Conservation (phyloP, 2,797 vertebrate genomes). For the Orestias chungarensis region DNA sequence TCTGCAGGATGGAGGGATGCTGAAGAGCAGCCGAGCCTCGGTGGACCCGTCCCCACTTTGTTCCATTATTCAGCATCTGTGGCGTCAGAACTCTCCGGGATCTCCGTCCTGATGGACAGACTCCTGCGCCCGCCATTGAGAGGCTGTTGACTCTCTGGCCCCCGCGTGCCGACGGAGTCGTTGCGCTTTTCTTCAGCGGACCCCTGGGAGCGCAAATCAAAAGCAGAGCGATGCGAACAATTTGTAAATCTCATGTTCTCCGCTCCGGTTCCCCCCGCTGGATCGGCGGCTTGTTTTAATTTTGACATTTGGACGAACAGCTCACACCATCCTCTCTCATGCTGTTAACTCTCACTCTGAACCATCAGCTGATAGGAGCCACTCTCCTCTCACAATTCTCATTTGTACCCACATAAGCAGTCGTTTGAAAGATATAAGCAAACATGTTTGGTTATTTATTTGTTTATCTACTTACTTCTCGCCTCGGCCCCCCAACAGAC, state of each 20-base stretch:
- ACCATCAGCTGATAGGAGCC: constrained; percentile 47
- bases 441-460: constrained; percentile 86
- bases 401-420: constrained; percentile 83
- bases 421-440: constrained; percentile 84
- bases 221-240: constrained; percentile 55
- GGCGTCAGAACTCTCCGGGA: constrained; percentile 81
- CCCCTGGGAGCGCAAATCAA: constrained; percentile 71
- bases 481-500: constrained; percentile 73
- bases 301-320: constrained; percentile 53
- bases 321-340: constrained; percentile 16
- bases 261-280: too few species aligned
- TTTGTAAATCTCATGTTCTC: constrained; percentile 71
- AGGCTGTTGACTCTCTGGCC: constrained; percentile 68
- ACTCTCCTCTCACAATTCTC: constrained; percentile 67
- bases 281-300: constrained; percentile 37
- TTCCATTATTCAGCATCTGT: constrained; percentile 87
- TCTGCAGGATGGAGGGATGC: constrained; percentile 65
- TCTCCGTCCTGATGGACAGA: constrained; percentile 74
- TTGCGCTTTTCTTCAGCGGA: constrained; percentile 59
- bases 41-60: constrained; percentile 83
- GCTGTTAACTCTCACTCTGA: constrained; percentile 51
- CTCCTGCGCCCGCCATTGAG: constrained; percentile 61
- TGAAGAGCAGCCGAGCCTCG: constrained; percentile 79
- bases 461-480: constrained; percentile 72
- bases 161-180: constrained; percentile 54